These are phyloP conservation scores for Paramacrobiotus metropolitanus DNA, from an alignment of 1,140 invertebrate genomes.

Conservation along the genomic window DNA sequence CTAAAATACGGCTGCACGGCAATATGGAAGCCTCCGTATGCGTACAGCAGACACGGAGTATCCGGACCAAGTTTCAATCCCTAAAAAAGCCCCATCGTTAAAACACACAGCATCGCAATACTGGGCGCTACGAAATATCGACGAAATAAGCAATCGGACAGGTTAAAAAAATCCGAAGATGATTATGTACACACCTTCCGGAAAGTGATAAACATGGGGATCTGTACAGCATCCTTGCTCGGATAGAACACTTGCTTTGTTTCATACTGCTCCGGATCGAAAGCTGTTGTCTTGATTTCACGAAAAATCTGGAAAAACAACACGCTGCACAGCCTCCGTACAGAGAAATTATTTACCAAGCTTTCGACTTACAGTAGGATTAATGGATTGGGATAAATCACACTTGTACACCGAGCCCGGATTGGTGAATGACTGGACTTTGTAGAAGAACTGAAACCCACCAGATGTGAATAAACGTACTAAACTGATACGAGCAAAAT, in stretches of 20 bases:
- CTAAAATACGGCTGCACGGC: slow-evolving; percentile 63
- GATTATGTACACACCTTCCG: slow-evolving; percentile 48
- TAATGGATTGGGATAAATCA: slow-evolving; percentile 41
- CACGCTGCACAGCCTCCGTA: too few species aligned
- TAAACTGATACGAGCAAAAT: not conserved
- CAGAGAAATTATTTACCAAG: not conserved
- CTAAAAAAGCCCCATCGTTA: slow-evolving; percentile 21
- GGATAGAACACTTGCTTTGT: slow-evolving; percentile 75
- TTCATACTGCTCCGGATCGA: slow-evolving; percentile 52
- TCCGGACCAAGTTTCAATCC: slow-evolving; percentile 34
- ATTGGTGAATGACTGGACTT: slow-evolving; percentile 74
- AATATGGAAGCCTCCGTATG: slow-evolving; percentile 92
- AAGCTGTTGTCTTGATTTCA: slow-evolving; percentile 57
- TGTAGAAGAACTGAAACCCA: slow-evolving; percentile 57
- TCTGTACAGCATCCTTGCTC: slow-evolving; percentile 78
- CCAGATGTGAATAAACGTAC: not conserved
- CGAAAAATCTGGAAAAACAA: slow-evolving; percentile 62
- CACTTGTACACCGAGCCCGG: slow-evolving; percentile 70
- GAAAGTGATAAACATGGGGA: slow-evolving; percentile 90
- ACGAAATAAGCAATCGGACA: too few species aligned
- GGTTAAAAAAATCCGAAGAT: too few species aligned
- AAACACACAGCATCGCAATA: not conserved
- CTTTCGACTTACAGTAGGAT: slow-evolving; percentile 34
- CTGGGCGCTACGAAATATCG: not conserved
- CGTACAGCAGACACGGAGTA: slow-evolving; percentile 63